Evolutionary conservation across 2,888 invertebrate genomes (phyloP), one percentile per base, ranked within the genome.

Genomic region (Dicyrtomina minuta): DNA sequence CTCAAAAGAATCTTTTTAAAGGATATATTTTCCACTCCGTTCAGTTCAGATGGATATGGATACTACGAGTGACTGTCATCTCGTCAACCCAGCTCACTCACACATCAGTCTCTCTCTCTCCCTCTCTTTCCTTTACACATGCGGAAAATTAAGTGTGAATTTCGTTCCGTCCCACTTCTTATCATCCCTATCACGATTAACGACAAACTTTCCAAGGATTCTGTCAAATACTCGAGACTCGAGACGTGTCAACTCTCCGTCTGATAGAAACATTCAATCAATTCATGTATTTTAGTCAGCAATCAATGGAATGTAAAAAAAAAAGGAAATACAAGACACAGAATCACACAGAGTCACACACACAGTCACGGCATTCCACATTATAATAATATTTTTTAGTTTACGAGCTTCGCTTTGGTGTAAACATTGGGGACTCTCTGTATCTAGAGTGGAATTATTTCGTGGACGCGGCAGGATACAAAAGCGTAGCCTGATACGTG

Each of bases 191-290:
- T 58, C 41, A 58, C 27, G 58, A 58, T 27, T 33, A 27, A 58
- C 17, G 39, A 58, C 41, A 58, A 58, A 58, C 58, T 58, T 58
- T 58, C 58, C 58, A 58, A 58, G 22, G 58, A 58, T 58, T 39
- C 41, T 58, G 58, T 58, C 58, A 58, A 39, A n/a, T n/a, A n/a
- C n/a, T n/a, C n/a, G n/a, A n/a, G n/a, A 58, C 41, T 39, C 33
- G 58, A 41, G 41, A 22, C 51, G 33, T 58, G 58, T 58, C 58
- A 58, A 55, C 55, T 55, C 55, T 55, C 55, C 55, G 24, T 58
- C 58, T 58, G 58, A 58, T 39, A 41, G 41, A 41, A 58, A 58
- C 39, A 39, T 22, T 41, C 39, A 58, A 58, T 58, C 41, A 58
- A 58, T 58, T 41, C 26, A 53, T 22, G 24, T 24, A 53, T 53